A percentile compares a stretch with the other conserved stretches of the same genome.
Evolutionary conservation across 2,113 vertebrate species (phyloP).

Genomic region (Macrotis lagotis): DNA sequence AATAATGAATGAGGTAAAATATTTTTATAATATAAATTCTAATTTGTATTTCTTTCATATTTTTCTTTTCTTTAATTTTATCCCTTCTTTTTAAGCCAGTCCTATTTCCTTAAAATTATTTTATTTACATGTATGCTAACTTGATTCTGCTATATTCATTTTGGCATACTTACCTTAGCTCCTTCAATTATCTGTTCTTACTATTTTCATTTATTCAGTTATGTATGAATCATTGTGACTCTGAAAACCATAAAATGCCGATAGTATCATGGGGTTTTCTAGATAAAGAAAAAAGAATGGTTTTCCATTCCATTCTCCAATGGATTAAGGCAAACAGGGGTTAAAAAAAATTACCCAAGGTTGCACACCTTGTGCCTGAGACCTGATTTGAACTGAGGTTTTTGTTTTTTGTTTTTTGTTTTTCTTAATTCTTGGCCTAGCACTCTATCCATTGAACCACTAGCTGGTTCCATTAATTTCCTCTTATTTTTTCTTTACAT

Average conservation of each 20-base stretch:
- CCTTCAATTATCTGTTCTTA: background rate
- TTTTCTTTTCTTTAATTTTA: background rate
- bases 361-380: background rate
- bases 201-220: background rate
- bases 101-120: background rate
- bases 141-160: background rate
- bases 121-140: background rate
- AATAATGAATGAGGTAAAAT: too few relatives aligned
- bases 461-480: background rate
- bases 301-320: background rate
- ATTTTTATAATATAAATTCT: too few relatives aligned
- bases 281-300: background rate
- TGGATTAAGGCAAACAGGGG: background rate
- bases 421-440: background rate
- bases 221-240: background rate
- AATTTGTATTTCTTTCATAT: background rate
- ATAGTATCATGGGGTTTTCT: too few relatives aligned
- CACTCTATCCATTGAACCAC: background rate
- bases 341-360: background rate
- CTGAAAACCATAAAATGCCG: background rate
- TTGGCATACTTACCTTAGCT: background rate
- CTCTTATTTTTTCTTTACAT: background rate
- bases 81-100: background rate
- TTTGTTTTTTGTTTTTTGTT: too few relatives aligned
- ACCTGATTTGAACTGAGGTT: background rate